A percentile compares a stretch with the other conserved stretches of the same genome.
Conservation (phyloP, 1,140 invertebrate genomes). For the Drosophila truncata region DNA sequence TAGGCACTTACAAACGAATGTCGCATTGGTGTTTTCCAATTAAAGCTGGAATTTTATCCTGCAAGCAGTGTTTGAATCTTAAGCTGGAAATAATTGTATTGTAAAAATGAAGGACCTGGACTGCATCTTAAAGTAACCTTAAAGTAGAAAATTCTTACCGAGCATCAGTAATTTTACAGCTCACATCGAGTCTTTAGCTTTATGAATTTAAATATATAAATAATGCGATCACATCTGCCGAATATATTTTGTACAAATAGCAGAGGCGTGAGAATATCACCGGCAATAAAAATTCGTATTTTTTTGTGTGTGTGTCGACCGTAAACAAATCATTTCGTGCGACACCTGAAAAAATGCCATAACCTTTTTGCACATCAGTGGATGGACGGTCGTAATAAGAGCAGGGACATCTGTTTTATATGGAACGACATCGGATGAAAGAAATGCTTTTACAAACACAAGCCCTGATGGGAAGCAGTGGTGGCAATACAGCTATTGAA, state of each 20-base stretch:
- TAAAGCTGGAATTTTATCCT: neutral
- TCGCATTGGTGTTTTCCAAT: constrained; percentile 8
- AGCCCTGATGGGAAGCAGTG: neutral
- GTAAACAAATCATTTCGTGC: constrained; percentile 38
- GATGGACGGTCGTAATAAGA: constrained; percentile 21
- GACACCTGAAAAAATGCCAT: constrained; percentile 42
- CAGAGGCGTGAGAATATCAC: constrained; percentile 15
- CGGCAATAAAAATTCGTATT: constrained; percentile 34
- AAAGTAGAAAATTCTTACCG: neutral
- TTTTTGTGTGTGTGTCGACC: constrained; percentile 8
- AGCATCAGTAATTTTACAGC: neutral
- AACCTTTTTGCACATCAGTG: constrained; percentile 33
- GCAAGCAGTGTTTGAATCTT: neutral
- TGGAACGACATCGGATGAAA: constrained; percentile 39
- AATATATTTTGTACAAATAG: constrained; percentile 25
- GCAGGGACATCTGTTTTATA: constrained; percentile 35
- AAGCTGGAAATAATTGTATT: too few relatives aligned
- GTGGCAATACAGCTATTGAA: neutral
- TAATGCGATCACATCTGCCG: constrained; percentile 24
- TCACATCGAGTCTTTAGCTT: neutral
- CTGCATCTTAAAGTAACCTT: neutral
- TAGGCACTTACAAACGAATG: constrained; percentile 2
- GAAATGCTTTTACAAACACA: constrained; percentile 37
- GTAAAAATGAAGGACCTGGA: too few relatives aligned
- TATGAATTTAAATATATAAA: constrained; percentile 16